These are phyloP conservation scores for Lagodon rhomboides DNA, from an alignment of 2,797 vertebrate genomes.

Conservation along the genomic window DNA sequence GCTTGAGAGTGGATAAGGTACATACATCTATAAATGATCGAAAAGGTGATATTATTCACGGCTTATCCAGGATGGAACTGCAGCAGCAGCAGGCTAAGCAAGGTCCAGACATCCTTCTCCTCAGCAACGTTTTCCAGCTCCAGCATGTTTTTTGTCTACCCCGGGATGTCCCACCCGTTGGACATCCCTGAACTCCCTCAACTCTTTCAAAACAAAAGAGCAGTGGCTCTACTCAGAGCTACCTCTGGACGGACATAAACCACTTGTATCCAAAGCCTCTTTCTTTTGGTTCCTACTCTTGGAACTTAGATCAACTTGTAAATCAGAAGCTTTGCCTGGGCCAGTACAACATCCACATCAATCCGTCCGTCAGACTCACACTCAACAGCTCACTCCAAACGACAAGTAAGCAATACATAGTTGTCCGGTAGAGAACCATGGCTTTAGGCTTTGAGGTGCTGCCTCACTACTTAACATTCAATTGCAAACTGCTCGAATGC, in stretches of 20 bases:
- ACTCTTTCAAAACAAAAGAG: not conserved
- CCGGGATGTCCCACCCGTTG: not conserved
- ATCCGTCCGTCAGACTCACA: not conserved
- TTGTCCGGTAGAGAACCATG: not conserved
- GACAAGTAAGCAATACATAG: not conserved
- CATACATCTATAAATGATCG: not conserved
- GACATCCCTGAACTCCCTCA: not conserved
- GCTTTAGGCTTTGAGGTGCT: not conserved
- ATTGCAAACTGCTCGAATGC: not conserved
- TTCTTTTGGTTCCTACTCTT: not conserved
- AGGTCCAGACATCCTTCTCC: not conserved
- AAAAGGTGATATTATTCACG: not conserved
- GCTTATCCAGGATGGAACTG: not conserved
- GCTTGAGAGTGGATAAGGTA: not conserved
- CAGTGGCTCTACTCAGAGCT: not conserved
- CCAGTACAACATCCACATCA: not conserved
- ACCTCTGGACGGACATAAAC: not conserved
- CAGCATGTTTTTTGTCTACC: not conserved
- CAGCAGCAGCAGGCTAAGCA: not conserved
- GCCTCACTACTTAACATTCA: not conserved
- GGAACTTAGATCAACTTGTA: not conserved
- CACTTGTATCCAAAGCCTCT: not conserved
- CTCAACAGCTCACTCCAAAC: not conserved
- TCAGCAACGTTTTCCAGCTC: not conserved
- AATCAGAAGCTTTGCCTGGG: constrained; percentile 4